Percentiles rank a stretch among this genome's conserved stretches.
Conservation (phyloP, 2,113 vertebrate species). For the Pogonocichla stellata region DNA sequence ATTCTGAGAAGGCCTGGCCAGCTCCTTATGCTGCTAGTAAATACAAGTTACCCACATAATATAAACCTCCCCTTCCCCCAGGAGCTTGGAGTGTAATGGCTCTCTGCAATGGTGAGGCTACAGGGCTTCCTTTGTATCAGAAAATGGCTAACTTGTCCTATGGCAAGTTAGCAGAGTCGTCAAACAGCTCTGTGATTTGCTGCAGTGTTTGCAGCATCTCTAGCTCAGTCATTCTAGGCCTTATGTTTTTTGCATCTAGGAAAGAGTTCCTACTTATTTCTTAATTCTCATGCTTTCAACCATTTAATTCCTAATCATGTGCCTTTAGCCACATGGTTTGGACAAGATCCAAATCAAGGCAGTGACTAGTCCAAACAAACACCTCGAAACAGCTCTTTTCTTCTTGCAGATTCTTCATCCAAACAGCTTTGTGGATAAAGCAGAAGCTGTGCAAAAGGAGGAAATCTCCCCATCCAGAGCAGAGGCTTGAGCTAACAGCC, state of each 20-base stretch:
- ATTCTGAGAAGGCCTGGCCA: slow-evolving; percentile 14
- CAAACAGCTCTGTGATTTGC: not conserved
- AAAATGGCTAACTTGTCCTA: not conserved
- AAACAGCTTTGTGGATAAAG: slow-evolving; percentile 8
- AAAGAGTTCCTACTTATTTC: slow-evolving; percentile 14
- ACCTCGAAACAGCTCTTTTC: not conserved
- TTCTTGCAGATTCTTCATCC: not conserved
- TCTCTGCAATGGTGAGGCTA: not conserved
- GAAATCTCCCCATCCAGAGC: not conserved
- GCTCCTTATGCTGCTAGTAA: not conserved
- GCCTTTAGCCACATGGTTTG: slow-evolving; percentile 46
- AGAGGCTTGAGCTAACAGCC: not conserved
- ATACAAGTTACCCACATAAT: not conserved
- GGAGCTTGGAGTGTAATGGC: not conserved
- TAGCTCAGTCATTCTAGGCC: not conserved
- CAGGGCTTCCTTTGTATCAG: not conserved
- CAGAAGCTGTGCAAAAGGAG: slow-evolving; percentile 6
- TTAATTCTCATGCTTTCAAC: slow-evolving; percentile 55
- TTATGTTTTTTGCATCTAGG: not conserved
- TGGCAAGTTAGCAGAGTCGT: not conserved
- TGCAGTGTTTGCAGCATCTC: not conserved
- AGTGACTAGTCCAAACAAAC: slow-evolving; percentile 42
- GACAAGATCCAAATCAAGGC: slow-evolving; percentile 34
- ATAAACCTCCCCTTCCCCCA: not conserved
- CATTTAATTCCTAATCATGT: slow-evolving; percentile 65